Evolutionary conservation across 2,113 vertebrate genomes (phyloP), one percentile per base, ranked within the genome.

Genomic region (Egretta garzetta): DNA sequence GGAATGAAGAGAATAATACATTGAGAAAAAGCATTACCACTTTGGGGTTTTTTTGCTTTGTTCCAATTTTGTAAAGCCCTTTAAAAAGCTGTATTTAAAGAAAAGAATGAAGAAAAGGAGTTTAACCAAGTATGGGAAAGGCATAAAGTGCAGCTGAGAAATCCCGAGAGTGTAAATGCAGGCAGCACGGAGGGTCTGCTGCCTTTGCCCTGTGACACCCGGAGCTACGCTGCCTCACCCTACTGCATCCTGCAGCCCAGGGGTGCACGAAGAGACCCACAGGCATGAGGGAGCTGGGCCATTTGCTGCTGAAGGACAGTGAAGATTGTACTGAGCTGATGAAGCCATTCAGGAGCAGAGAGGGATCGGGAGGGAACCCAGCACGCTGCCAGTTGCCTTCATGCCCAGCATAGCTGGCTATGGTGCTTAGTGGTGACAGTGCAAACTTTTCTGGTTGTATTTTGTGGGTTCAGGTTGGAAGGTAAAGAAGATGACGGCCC

Each of bases 11-110:
- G 6, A 90, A 63, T 55, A 86, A 68, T 35, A 66, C 56, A 45
- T 24, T 0, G 1, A 72, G 13, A 43, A 76, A 79, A 86, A 63
- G 0, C 4, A 14, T 6, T 33, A 27, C 5, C 4, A 4, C 8
- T 20, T 81, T 41, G 12, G 12, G 39, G 39, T 37, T 50, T 52
- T 63, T 75, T 59, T 41, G 3, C 52, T 70, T 59, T 37, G 5
- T 41, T 71, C 28, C 4, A 37, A 8, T 66, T 89, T 56, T 41
- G 3, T 33, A 33, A 52, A 16, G 11, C 5, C 22, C 27, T 58
- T 87, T 20, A 37, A 53, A 93, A 83, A 66, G 2, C 7, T 5
- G 7, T 28, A 59, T 67, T 79, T 72, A 52, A 81, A 76, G 6
- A 28, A 63, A 82, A 62, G 11, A 64, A 41, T 16, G 11, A 49